A percentile compares a stretch with the other conserved stretches of the same genome.
Evolutionary conservation across 1,140 invertebrate species (phyloP).

Genomic region (Odontomachus brunneus): DNA sequence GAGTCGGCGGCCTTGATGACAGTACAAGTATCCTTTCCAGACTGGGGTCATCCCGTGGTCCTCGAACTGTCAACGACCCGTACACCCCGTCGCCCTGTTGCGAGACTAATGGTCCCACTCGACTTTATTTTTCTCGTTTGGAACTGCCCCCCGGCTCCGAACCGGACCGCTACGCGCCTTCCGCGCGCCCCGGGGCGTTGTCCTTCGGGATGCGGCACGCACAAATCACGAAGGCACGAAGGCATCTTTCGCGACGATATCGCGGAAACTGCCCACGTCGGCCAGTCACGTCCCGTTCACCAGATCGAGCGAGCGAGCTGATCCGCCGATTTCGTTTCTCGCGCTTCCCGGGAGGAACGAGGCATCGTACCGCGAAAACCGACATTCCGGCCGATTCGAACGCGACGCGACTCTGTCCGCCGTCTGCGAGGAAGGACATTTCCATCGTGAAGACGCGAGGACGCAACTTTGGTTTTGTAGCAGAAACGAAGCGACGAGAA

Average conservation of each 20-base stretch:
- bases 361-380: neutral
- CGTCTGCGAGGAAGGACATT: neutral
- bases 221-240: too few species aligned
- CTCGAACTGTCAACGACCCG: constrained; percentile 83
- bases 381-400: neutral
- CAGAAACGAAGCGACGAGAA: neutral
- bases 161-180: too few species aligned
- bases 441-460: too few species aligned
- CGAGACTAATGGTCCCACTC: constrained; percentile 74
- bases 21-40: constrained; percentile 73
- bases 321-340: neutral
- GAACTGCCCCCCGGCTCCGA: too few species aligned
- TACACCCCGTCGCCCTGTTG: constrained; percentile 85
- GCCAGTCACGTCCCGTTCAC: neutral
- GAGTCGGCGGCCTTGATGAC: constrained; percentile 72
- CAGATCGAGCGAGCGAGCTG: neutral
- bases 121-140: constrained; percentile 28
- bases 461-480: too few species aligned
- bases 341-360: neutral
- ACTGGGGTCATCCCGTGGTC: constrained; percentile 74
- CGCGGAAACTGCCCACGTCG: neutral
- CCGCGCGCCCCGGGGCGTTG: neutral
- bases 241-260: too few species aligned
- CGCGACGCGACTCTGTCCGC: neutral
- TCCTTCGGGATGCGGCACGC: neutral